Evolutionary conservation across 2,888 invertebrate species (phyloP).

Genomic region (Anoplius nigerrimus): DNA sequence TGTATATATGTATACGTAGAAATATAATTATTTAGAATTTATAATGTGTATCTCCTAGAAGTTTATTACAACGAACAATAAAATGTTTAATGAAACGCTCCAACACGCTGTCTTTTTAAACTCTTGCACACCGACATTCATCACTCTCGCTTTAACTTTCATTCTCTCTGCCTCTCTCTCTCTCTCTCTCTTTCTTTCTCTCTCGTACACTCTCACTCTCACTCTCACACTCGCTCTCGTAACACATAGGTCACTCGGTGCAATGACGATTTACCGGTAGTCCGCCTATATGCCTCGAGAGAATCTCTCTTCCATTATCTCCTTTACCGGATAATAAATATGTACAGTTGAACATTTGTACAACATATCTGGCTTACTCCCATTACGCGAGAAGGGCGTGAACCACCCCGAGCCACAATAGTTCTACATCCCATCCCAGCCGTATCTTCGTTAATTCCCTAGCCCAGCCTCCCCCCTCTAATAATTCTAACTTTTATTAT

Average conservation of each 20-base stretch:
- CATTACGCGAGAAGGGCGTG: no score
- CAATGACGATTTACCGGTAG: slow-evolving; percentile 13
- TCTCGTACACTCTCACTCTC: no score
- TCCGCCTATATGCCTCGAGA: slow-evolving; percentile 7
- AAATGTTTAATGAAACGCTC: slow-evolving; percentile 64
- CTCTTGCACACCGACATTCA: slow-evolving; percentile 20
- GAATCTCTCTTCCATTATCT: slow-evolving; percentile 16
- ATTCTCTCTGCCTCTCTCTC: slow-evolving; percentile 17
- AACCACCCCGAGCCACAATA: no score
- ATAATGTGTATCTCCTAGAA: slow-evolving; percentile 62
- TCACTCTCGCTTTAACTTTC: slow-evolving; percentile 29
- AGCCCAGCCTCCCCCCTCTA: neutral
- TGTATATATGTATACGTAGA: slow-evolving; percentile 64
- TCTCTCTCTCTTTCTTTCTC: no score
- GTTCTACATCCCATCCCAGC: neutral
- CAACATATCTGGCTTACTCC: slow-evolving; percentile 49
- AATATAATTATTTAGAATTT: slow-evolving; percentile 72
- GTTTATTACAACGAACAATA: slow-evolving; percentile 68
- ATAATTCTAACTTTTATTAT: slow-evolving; percentile 21
- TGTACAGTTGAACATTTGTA: slow-evolving; percentile 69
- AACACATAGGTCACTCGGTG: slow-evolving; percentile 16
- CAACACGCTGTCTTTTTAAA: slow-evolving; percentile 29
- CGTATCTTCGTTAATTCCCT: neutral
- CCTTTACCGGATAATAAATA: slow-evolving; percentile 57
- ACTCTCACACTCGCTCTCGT: neutral